Conservation (phyloP, 2,888 invertebrate genomes). For the Druceiella hillmani region DNA sequence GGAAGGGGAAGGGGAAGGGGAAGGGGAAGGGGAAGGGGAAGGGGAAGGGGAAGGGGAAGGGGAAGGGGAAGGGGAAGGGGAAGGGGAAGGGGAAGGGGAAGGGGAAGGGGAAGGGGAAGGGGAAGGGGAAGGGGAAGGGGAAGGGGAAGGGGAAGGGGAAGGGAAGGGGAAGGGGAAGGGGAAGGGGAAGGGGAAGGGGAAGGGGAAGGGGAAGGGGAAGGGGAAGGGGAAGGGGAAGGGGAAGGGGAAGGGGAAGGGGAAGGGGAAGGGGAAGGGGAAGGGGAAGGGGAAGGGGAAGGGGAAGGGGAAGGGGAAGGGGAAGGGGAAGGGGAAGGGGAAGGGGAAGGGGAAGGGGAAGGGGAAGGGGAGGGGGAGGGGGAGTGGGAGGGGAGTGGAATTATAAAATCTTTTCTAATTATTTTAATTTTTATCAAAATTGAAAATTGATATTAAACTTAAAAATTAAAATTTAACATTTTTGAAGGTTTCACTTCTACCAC, state of each 20-base stretch:
- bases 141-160: too few species aligned
- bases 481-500: too few species aligned
- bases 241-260: constrained; percentile 18
- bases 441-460: too few species aligned
- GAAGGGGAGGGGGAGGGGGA: constrained; percentile 8
- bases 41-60: constrained; percentile 22
- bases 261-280: constrained; percentile 19
- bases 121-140: too few species aligned
- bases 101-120: constrained; percentile 20
- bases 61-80: constrained; percentile 21
- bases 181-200: constrained; percentile 21
- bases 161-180: constrained; percentile 20
- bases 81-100: constrained; percentile 20
- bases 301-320: constrained; percentile 21
- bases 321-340: constrained; percentile 19
- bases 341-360: constrained; percentile 9
- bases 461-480: too few species aligned
- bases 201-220: constrained; percentile 21
- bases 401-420: too few species aligned
- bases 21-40: constrained; percentile 21
- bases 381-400: too few species aligned
- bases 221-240: constrained; percentile 21
- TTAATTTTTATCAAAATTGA: too few species aligned
- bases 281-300: constrained; percentile 21
- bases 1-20: constrained; percentile 22